Percentiles rank a stretch among this genome's conserved stretches.
phyloP scores from a whole-genome alignment of 1,140 invertebrate genomes.

The Monomorium pharaonis region DNA sequence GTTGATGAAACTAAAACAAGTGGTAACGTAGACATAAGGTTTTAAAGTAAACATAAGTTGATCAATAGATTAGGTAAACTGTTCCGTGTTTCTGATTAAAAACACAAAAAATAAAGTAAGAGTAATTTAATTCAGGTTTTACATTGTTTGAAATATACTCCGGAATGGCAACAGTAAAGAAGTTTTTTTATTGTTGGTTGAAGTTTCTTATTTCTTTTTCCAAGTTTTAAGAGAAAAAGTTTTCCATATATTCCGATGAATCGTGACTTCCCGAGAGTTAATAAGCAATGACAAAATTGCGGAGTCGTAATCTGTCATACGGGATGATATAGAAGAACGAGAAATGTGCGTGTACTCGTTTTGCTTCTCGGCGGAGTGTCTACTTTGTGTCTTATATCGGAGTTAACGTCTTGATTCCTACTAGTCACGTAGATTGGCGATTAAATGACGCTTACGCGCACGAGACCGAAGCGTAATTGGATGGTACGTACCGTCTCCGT shows the following conservation, averaged over 20 bases:
- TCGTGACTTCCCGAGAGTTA: neutral
- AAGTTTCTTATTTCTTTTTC: conserved; percentile 4
- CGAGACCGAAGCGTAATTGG: conserved; percentile 57
- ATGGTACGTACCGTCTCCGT: conserved; percentile 53
- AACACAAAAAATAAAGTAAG: neutral
- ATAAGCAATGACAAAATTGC: conserved; percentile 16
- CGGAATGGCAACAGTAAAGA: neutral
- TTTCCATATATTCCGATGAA: neutral
- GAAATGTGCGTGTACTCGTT: conserved; percentile 39
- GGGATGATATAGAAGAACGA: conserved; percentile 23
- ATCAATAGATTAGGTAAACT: no score
- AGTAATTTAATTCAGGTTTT: neutral
- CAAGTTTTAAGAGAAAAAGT: neutral
- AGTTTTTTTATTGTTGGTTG: neutral
- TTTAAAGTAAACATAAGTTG: neutral
- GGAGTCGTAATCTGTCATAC: conserved; percentile 1
- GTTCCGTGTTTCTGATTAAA: neutral
- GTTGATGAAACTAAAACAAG: neutral
- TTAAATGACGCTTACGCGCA: conserved; percentile 62
- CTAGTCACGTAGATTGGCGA: conserved; percentile 65
- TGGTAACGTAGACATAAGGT: neutral
- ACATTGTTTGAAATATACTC: neutral
- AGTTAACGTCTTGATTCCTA: conserved; percentile 66
- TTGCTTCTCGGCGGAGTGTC: conserved; percentile 34
- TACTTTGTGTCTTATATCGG: conserved; percentile 54